phyloP scores from a whole-genome alignment of 2,113 vertebrate genomes.

The Todiramphus saurophagus region DNA sequence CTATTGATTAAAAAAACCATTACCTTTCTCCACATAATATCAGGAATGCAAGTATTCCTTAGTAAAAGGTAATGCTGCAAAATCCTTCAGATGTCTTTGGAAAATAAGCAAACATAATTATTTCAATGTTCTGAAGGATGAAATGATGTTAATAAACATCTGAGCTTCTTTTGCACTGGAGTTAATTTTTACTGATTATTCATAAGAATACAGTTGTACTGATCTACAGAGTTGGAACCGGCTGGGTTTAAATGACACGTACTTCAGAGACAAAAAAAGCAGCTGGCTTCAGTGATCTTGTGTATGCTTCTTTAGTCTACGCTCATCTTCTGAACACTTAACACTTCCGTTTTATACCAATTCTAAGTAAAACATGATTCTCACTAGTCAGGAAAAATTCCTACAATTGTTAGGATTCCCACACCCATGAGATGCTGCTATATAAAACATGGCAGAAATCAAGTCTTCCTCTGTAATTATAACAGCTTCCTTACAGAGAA shows the following conservation, averaged over 20 bases:
- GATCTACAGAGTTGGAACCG: neutral
- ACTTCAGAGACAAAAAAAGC: neutral
- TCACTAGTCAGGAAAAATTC: neutral
- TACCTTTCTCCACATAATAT: neutral
- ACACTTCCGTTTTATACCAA: neutral
- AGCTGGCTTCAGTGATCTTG: neutral
- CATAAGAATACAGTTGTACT: neutral
- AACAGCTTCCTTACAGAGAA: neutral
- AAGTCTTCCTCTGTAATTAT: neutral
- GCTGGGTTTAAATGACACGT: neutral
- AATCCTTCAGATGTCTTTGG: neutral
- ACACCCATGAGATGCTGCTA: neutral
- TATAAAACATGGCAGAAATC: neutral
- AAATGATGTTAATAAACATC: neutral
- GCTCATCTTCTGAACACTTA: neutral
- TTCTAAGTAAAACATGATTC: neutral
- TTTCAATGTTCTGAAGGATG: neutral
- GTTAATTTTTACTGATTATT: neutral
- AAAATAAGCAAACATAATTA: neutral
- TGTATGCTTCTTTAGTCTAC: accelerated
- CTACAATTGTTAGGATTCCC: neutral
- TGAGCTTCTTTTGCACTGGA: neutral
- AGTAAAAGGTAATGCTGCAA: neutral
- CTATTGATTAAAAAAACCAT: neutral
- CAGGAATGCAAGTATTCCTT: neutral